phyloP scores from a whole-genome alignment of 2,797 vertebrate genomes.

The Tadarida brasiliensis region DNA sequence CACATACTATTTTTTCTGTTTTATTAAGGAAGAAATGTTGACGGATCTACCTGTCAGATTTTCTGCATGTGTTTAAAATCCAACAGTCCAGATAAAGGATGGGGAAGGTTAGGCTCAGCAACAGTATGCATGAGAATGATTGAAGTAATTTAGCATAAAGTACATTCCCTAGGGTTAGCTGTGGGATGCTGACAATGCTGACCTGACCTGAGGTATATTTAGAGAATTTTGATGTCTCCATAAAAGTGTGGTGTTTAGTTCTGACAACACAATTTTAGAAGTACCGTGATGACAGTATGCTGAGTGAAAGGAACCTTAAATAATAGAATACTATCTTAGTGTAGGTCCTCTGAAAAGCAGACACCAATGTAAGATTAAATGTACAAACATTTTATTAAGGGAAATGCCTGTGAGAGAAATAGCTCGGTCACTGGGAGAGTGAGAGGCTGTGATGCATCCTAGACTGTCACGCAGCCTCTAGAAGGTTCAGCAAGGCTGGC shows the following conservation, averaged over 20 bases:
- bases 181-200: background rate
- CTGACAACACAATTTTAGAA: background rate
- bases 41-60: background rate
- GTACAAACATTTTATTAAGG: background rate
- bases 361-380: background rate
- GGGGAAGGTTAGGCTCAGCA: background rate
- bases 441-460: background rate
- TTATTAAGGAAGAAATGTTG: conserved; percentile 1
- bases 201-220: background rate
- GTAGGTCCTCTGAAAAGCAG: background rate
- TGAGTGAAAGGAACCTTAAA: background rate
- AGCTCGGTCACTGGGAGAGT: background rate
- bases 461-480: background rate
- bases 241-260: background rate
- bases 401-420: background rate
- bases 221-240: background rate
- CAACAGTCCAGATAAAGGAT: background rate
- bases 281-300: background rate
- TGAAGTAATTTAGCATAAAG: background rate
- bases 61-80: background rate
- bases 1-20: background rate
- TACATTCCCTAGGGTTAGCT: background rate
- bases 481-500: background rate
- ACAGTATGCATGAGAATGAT: background rate
- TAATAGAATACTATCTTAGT: background rate